Conservation (phyloP, 2,113 vertebrate genomes). For the Empidonax alnorum region DNA sequence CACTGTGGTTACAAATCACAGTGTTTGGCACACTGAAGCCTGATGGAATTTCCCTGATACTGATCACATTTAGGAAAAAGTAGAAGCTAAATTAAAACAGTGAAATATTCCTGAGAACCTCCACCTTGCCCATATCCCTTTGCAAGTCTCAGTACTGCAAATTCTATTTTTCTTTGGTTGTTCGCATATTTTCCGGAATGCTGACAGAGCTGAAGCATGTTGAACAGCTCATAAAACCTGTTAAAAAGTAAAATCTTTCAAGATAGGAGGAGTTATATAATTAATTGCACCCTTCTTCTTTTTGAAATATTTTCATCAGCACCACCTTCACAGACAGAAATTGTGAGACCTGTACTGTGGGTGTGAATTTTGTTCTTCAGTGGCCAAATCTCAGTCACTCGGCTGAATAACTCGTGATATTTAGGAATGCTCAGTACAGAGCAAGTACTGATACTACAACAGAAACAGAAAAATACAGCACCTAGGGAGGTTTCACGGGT, state of each 20-base stretch:
- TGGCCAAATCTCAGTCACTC: not conserved
- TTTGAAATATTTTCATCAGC: not conserved
- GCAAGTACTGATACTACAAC: not conserved
- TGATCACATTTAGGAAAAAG: not conserved
- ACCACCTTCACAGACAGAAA: not conserved
- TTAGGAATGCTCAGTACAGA: not conserved
- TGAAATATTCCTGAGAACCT: not conserved
- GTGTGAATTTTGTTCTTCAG: not conserved
- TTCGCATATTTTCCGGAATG: not conserved
- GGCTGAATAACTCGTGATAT: not conserved
- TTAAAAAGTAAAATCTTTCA: not conserved
- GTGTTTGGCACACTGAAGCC: not conserved
- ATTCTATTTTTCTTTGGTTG: not conserved
- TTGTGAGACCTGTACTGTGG: not conserved
- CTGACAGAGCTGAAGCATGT: not conserved
- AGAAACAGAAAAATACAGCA: not conserved
- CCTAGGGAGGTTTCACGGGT: not conserved
- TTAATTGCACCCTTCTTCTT: not conserved
- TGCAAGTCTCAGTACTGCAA: not conserved
- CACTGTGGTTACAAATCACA: not conserved
- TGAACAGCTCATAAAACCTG: not conserved
- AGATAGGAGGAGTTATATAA: not conserved
- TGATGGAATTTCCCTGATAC: not conserved
- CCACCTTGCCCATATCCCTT: not conserved
- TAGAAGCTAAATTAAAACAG: not conserved